A percentile compares a stretch with the other conserved stretches of the same genome.
These are phyloP conservation scores for Cancer borealis DNA, from an alignment of 2,888 invertebrate species.

Conservation along the genomic window DNA sequence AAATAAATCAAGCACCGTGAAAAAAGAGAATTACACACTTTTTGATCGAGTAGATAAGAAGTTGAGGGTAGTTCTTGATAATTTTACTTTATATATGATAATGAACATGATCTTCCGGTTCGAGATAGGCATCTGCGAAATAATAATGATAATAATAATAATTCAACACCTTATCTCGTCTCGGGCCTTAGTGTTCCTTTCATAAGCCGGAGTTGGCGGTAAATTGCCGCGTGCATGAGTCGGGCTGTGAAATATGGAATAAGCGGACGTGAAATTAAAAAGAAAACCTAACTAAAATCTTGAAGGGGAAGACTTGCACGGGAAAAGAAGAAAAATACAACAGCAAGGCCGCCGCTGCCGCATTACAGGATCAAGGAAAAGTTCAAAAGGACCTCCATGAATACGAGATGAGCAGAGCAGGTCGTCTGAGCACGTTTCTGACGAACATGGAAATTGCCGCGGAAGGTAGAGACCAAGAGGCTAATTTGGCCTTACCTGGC, in stretches of 20 bases:
- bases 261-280: slow-evolving; percentile 20
- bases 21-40: slow-evolving; percentile 20
- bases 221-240: slow-evolving; percentile 20
- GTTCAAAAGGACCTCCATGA: not conserved
- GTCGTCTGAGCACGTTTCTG: not conserved
- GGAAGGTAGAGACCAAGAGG: not conserved
- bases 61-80: slow-evolving; percentile 1
- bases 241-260: not conserved
- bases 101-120: slow-evolving; percentile 12
- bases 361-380: slow-evolving; percentile 12
- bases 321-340: not conserved
- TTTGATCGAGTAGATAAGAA: slow-evolving; percentile 20
- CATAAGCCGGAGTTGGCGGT: slow-evolving; percentile 20
- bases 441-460: not conserved
- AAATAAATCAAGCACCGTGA: slow-evolving; percentile 20
- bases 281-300: not conserved
- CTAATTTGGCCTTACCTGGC: not conserved
- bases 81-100: slow-evolving; percentile 20
- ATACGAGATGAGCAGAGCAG: not conserved
- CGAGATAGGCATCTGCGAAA: slow-evolving; percentile 3
- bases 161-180: slow-evolving; percentile 20
- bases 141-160: slow-evolving; percentile 20
- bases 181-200: slow-evolving; percentile 12
- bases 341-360: slow-evolving; percentile 20
- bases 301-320: not conserved